These are phyloP conservation scores for Gila orcuttii DNA, from an alignment of 2,113 vertebrate genomes.

Conservation along the genomic window DNA sequence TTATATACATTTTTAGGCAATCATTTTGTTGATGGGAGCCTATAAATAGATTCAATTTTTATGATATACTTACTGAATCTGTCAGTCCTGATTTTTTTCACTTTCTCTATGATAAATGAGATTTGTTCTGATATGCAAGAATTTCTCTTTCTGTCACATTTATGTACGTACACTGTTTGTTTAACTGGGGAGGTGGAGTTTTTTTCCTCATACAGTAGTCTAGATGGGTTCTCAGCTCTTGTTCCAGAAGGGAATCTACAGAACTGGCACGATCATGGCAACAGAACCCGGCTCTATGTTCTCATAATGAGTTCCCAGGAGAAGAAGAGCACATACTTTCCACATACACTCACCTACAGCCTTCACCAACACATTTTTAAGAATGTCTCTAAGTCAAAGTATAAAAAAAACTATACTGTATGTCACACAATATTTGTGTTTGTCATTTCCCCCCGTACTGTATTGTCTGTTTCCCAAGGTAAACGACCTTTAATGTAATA, in stretches of 20 bases:
- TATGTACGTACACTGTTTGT: background rate
- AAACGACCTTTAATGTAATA: background rate
- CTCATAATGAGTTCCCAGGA: conserved; percentile 67
- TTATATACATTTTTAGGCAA: too few species aligned
- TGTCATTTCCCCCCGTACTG: background rate
- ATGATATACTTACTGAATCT: too few species aligned
- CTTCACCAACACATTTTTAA: background rate
- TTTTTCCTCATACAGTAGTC: conserved; percentile 14
- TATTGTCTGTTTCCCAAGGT: background rate
- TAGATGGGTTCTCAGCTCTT: background rate
- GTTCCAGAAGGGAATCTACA: conserved; percentile 57
- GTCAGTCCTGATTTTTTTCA: too few species aligned
- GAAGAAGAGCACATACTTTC: conserved; percentile 35
- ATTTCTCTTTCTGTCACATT: too few species aligned
- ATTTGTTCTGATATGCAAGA: too few species aligned
- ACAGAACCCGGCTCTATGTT: conserved; percentile 60
- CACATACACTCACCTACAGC: conserved; percentile 58
- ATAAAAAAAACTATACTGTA: background rate
- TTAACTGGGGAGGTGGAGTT: background rate
- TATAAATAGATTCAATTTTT: too few species aligned
- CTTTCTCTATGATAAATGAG: too few species aligned
- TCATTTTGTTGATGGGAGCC: too few species aligned
- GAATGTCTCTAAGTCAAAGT: background rate
- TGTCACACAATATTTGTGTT: background rate
- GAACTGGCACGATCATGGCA: conserved; percentile 54